A percentile compares a stretch with the other conserved stretches of the same genome.
Conservation (phyloP, 2,113 vertebrate species). For the Oriolus oriolus region DNA sequence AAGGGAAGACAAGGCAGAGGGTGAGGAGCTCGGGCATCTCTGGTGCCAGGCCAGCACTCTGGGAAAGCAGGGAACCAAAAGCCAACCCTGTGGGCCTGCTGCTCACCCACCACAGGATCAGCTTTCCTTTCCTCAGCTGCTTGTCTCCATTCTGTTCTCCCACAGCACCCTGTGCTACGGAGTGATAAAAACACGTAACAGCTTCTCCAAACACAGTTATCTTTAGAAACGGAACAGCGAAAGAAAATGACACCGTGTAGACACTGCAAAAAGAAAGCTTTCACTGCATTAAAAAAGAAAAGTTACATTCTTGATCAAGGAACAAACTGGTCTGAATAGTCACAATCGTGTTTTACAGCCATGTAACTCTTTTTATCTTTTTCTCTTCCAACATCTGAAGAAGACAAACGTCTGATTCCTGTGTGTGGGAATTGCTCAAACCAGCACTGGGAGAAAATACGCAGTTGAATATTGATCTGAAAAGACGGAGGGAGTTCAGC, state of each 20-base stretch:
- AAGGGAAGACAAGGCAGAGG: background rate
- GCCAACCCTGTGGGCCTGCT: background rate
- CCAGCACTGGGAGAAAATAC: background rate
- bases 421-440: background rate
- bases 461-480: background rate
- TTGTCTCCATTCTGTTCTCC: background rate
- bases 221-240: background rate
- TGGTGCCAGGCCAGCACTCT: background rate
- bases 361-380: background rate
- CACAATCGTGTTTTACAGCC: background rate
- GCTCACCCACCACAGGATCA: background rate
- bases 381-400: background rate
- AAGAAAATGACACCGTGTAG: background rate
- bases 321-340: background rate
- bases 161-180: background rate
- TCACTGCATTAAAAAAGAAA: background rate
- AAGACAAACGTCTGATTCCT: background rate
- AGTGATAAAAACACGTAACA: background rate
- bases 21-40: background rate
- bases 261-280: background rate
- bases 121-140: background rate
- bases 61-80: background rate
- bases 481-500: background rate
- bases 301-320: background rate
- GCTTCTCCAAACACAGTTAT: background rate